Base-by-base conservation (phyloP, 2,113 vertebrate species). In the Chloebia gouldiae region DNA sequence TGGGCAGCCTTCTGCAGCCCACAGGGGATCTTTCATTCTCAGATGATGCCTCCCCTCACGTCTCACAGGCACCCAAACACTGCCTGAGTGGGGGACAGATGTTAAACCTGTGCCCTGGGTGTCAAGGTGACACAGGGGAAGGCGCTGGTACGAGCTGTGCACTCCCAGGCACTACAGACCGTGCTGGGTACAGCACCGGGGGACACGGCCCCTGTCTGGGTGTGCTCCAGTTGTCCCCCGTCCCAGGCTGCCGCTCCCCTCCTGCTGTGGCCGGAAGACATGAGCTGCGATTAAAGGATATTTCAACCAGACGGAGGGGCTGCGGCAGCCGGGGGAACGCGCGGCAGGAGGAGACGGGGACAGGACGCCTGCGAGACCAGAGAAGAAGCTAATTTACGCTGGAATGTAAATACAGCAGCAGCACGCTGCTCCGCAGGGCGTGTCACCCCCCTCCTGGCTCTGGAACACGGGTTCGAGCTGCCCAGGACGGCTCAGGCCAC, bases 401-500 rank as follows among this genome's bases (percentile, higher is more conserved):
- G 92, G 94, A 95, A 96, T 95, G 94, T 96, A 96, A 97, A 96
- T 92, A 97, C 15, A 2, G 61, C 79, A 73, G 59, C 25, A 2
- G 63, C 61, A 37, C 2, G 2, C 28, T 64, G 81, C 81, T 82
- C 85, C 4, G 3, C 6, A 1, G 76, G 66, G 45, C 1, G 1
- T 12, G 1, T 27, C 22, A 16, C 56, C 39, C 80, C 87, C 27
- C 50, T 84, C 69, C 87, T 14, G 50, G 31, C 33, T 56, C 73
- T 8, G 31, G 68, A 50, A 31, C 45, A 19, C 8, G 19, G 15
- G 14, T 2, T 1, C 44, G 28, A 73, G 37, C 64, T 3, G 10
- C 40, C 68, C 81, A 23, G 5, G 1, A 31, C 15, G 42, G 35
- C 72, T 69, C 76, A 40, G 70, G n/a, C 44, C 39, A 35, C 4